Percentiles rank a stretch among this genome's conserved stretches.
These are phyloP conservation scores for Siderastrea siderea DNA, from an alignment of 92 coral and sea anemone species.

Conservation along the genomic window DNA sequence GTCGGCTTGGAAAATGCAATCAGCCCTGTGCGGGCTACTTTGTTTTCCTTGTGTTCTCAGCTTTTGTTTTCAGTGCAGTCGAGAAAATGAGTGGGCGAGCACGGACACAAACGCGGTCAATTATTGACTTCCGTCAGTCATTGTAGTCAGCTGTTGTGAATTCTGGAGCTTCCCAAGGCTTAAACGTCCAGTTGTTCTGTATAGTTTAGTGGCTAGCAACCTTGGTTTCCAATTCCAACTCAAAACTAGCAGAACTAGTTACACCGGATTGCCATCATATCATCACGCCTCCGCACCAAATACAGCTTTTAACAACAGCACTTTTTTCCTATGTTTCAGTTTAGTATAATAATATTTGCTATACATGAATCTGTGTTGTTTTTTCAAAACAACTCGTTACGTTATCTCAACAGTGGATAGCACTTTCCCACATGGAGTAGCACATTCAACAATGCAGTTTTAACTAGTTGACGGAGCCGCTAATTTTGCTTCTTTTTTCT, in stretches of 20 bases:
- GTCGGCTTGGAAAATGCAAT: neutral
- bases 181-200: neutral
- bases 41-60: neutral
- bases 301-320: neutral
- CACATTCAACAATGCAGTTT: neutral
- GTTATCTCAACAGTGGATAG: neutral
- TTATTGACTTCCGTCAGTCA: neutral
- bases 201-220: neutral
- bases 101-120: neutral
- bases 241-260: no score
- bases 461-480: neutral
- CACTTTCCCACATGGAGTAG: neutral
- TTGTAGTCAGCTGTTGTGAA: neutral
- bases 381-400: neutral
- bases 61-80: neutral
- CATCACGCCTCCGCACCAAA: neutral
- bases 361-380: neutral
- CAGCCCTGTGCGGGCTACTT: neutral
- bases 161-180: neutral
- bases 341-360: neutral
- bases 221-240: no score
- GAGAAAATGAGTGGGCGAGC: neutral
- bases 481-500: neutral
- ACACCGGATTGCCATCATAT: neutral
- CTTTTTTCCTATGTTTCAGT: neutral